A percentile compares a stretch with the other conserved stretches of the same genome.
phyloP scores from a whole-genome alignment of 2,113 vertebrate species.

The Grantiella picta region DNA sequence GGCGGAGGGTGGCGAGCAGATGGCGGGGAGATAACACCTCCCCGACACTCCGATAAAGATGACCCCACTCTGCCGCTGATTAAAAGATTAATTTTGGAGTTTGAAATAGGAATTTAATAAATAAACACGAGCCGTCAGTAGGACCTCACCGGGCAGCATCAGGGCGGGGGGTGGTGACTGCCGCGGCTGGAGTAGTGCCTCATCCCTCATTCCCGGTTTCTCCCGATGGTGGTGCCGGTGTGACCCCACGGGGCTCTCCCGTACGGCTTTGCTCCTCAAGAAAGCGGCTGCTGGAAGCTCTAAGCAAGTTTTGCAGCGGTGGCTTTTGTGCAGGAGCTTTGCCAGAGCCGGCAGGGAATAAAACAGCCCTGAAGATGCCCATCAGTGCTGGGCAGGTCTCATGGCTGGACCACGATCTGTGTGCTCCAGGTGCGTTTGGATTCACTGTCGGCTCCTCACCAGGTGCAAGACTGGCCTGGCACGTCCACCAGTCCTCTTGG shows the following conservation, averaged over 20 bases:
- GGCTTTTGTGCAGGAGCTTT: neutral
- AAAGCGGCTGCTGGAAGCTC: neutral
- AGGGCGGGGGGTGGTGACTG: fast-evolving
- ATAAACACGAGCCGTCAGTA: neutral
- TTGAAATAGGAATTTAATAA: conserved; percentile 27
- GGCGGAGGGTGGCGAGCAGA: conserved; percentile 19
- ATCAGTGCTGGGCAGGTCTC: fast-evolving
- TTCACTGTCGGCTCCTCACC: neutral
- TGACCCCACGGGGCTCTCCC: fast-evolving
- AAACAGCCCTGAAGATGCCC: neutral
- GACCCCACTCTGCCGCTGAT: conserved; percentile 23
- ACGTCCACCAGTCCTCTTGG: neutral
- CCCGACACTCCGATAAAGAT: neutral
- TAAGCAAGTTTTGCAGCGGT: fast-evolving
- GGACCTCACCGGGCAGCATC: neutral
- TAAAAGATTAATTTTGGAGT: conserved; percentile 61
- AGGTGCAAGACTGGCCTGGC: neutral
- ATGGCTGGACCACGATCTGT: fast-evolving
- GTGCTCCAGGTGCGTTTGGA: neutral
- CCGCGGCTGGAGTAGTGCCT: fast-evolving
- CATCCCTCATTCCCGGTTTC: neutral
- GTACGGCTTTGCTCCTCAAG: fast-evolving
- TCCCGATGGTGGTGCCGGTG: fast-evolving
- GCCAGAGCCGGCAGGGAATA: neutral
- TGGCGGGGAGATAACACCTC: conserved; percentile 44